Base-by-base conservation (phyloP, 2,113 vertebrate genomes). In the Stigmatopora argus region DNA sequence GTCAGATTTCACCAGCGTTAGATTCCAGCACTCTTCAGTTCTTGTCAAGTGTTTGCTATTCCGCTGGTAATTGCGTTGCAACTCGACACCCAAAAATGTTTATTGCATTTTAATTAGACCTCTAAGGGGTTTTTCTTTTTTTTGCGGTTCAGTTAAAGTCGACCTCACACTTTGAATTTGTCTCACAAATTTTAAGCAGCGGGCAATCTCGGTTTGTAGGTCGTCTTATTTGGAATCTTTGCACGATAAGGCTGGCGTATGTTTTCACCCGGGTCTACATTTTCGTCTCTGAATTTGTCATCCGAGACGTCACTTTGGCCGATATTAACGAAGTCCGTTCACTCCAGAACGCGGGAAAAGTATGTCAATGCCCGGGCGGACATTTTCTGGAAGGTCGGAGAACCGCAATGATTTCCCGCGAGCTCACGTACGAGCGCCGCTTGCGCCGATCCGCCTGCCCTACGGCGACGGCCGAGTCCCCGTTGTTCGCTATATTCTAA, bases 221-320 rank as follows among this genome's bases (percentile, higher is more conserved):
- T 74, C 56, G 63, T 85, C 71, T 61, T 51, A 73, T 72, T 80
- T 69, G 70, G 55, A 77, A 64, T 75, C 76, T 81, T 79, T 63
- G 57, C 65, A 77, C 70, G 72, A 79, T 70, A 62, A 75, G 65
- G 47, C 68, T 70, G n/a, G n/a, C 60, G 44, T 73, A 45, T 59
- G 67, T 66, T 72, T 63, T 60, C 74, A 74, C 77, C 64, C 47
- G 23, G 82, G 82, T 87, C 78, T 65, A 78, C 81, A 85, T 85
- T 88, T 86, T 84, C 85, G 80, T 90, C 86, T 80, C 89, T 89
- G 85, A 89, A 91, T 91, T 83, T 85, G 90, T 90, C 89, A 88
- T 88, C 87, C 82, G 88, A 86, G 84, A 71, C 80, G 71, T 66
- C 52, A 79, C 70, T 69, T 73, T 79, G 86, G 81, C 79, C 80